Conservation (phyloP, 2,113 vertebrate species). For the Orcinus orca region DNA sequence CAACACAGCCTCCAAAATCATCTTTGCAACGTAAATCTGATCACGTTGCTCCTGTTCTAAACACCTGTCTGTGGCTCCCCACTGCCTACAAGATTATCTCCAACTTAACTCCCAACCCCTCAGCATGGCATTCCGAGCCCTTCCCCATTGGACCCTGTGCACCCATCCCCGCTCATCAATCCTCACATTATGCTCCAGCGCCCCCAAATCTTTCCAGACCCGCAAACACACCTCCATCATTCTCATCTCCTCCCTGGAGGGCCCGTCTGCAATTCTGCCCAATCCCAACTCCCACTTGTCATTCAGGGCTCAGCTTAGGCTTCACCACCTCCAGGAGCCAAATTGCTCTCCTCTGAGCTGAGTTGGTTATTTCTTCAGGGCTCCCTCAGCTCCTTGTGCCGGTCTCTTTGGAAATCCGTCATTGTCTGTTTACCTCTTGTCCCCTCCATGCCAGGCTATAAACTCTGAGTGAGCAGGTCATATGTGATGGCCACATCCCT, state of each 20-base stretch:
- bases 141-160: accelerated
- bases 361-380: neutral
- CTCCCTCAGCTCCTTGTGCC: too few species aligned
- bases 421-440: neutral
- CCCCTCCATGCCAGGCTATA: neutral
- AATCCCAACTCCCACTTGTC: too few species aligned
- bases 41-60: accelerated
- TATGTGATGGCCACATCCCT: too few species aligned
- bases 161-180: accelerated
- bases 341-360: neutral
- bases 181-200: accelerated
- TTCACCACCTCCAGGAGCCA: neutral
- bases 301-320: neutral
- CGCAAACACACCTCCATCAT: neutral
- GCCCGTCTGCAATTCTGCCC: neutral
- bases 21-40: neutral
- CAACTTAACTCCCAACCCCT: neutral
- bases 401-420: neutral
- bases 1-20: neutral
- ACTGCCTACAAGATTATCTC: neutral
- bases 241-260: neutral
- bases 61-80: neutral
- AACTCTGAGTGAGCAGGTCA: neutral
- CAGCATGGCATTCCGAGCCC: neutral
- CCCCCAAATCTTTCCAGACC: neutral